phyloP scores from a whole-genome alignment of 2,113 vertebrate genomes.

The Takifugu bimaculatus region DNA sequence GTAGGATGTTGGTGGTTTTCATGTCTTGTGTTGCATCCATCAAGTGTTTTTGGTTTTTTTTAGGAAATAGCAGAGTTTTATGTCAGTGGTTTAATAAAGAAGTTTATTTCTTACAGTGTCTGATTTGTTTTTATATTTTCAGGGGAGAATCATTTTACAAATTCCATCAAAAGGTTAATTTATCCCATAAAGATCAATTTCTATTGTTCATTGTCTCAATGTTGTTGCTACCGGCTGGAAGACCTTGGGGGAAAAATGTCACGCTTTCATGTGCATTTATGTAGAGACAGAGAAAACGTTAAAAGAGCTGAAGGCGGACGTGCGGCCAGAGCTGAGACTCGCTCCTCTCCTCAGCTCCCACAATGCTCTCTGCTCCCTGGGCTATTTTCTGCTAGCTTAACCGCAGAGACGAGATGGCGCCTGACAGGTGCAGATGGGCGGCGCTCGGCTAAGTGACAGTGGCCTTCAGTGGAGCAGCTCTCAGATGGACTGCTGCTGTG shows the following conservation, averaged over 20 bases:
- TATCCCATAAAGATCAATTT: too few species aligned
- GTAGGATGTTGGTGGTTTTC: slow-evolving; percentile 15
- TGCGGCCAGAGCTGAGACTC: not conserved
- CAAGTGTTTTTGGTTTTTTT: not conserved
- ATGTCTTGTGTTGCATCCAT: not conserved
- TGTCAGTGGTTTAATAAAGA: slow-evolving; percentile 63
- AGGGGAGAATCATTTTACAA: too few species aligned
- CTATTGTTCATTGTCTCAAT: too few species aligned
- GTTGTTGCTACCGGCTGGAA: too few species aligned
- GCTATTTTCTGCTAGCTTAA: slow-evolving; percentile 68
- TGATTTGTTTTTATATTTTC: slow-evolving; percentile 4
- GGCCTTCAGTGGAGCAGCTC: slow-evolving; percentile 7
- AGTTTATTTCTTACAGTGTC: slow-evolving; percentile 35
- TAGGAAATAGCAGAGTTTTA: slow-evolving; percentile 34
- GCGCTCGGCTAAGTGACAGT: slow-evolving; percentile 40
- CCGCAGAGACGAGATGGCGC: slow-evolving; percentile 29
- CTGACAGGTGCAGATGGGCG: slow-evolving; percentile 55
- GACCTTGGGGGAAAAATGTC: too few species aligned
- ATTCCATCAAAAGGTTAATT: too few species aligned
- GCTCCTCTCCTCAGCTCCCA: not conserved
- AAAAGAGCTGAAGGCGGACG: not conserved
- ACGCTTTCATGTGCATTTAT: too few species aligned
- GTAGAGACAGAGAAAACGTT: too few species aligned
- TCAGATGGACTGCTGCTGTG: slow-evolving; percentile 33
- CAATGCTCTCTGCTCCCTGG: slow-evolving; percentile 26